Evolutionary conservation across 2,113 vertebrate genomes (phyloP).

Genomic region (Apodemus sylvaticus): DNA sequence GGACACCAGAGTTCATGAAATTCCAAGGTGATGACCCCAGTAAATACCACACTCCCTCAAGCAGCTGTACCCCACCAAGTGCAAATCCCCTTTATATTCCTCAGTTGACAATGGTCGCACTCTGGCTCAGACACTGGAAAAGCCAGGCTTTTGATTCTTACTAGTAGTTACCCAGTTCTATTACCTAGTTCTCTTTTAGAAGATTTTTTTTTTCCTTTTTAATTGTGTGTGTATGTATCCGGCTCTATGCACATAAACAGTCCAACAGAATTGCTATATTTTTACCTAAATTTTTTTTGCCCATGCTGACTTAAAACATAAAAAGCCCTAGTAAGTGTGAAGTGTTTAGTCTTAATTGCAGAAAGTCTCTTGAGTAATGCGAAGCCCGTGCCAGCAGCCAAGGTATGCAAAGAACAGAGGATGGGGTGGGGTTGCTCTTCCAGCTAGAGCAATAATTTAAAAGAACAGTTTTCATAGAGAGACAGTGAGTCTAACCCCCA

Average conservation of each 20-base stretch:
- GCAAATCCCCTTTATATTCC: neutral
- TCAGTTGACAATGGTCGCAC: neutral
- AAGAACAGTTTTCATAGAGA: neutral
- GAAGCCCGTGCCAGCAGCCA: neutral
- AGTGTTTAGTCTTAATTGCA: neutral
- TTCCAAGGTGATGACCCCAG: neutral
- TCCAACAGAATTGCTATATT: neutral
- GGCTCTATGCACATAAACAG: neutral
- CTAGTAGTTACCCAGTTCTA: neutral
- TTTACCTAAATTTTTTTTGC: constrained; percentile 26
- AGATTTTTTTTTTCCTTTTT: neutral
- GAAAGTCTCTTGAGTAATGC: neutral
- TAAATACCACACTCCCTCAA: neutral
- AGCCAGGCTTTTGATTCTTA: neutral
- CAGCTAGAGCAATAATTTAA: constrained; percentile 40
- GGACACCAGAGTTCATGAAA: neutral
- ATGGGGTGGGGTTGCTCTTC: neutral
- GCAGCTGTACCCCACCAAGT: neutral
- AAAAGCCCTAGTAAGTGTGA: neutral
- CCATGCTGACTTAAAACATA: neutral
- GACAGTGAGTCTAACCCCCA: neutral
- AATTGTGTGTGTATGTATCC: neutral
- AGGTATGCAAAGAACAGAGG: neutral
- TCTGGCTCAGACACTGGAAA: neutral
- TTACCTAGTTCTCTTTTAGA: neutral